A percentile compares a stretch with the other conserved stretches of the same genome.
Conservation (phyloP, 1,140 invertebrate species). For the Drosophila sproati region DNA sequence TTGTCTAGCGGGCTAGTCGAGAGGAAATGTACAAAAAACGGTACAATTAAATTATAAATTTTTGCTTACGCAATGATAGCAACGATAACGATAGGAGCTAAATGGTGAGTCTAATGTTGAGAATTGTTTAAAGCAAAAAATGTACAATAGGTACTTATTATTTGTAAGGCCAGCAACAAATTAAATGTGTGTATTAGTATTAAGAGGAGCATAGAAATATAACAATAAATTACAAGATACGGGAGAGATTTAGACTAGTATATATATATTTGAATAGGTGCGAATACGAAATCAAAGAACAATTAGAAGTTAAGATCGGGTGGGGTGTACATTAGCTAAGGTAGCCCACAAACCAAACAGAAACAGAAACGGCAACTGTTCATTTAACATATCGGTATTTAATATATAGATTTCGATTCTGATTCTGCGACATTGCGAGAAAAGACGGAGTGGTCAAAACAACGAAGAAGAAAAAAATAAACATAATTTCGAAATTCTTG, state of each 20-base stretch:
- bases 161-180: constrained; percentile 58
- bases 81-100: constrained; percentile 35
- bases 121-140: constrained; percentile 54
- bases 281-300: constrained; percentile 56
- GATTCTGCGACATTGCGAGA: constrained; percentile 19
- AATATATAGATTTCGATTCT: constrained; percentile 70
- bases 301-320: constrained; percentile 42
- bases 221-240: constrained; percentile 50
- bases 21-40: constrained; percentile 27
- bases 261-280: constrained; percentile 40
- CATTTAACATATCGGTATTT: constrained; percentile 83
- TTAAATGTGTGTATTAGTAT: constrained; percentile 62
- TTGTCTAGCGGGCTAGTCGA: constrained; percentile 8
- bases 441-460: constrained; percentile 40
- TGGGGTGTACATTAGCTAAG: constrained; percentile 43
- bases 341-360: constrained; percentile 79
- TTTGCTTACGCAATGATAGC: constrained; percentile 28
- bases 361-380: constrained; percentile 68
- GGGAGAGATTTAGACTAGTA: constrained; percentile 50
- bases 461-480: neutral
- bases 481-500: constrained; percentile 8
- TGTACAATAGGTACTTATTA: constrained; percentile 56
- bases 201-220: constrained; percentile 59
- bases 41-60: constrained; percentile 40
- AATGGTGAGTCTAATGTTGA: constrained; percentile 36